Evolutionary conservation across 1,140 invertebrate species (phyloP), one percentile per base, ranked within the genome.

Genomic region (Helicoverpa zea): DNA sequence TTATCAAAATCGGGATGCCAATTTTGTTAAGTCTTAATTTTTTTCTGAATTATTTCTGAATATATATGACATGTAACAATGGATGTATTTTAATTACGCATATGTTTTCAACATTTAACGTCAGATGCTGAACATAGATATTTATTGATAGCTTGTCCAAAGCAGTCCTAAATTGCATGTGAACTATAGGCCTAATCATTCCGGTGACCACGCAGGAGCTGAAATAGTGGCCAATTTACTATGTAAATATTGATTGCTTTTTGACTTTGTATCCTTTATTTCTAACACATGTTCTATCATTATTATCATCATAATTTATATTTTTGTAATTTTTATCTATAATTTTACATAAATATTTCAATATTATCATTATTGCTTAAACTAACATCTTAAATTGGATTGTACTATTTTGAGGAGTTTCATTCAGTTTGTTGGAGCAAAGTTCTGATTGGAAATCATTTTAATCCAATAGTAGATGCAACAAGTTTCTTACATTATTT

Each of bases 1-100:
- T 94, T 93, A 94, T 94, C 91, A 91, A 84, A 90, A 91, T 85
- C 84, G 83, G 79, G 79, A 83, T 77, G 75, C 70, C 75, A 80
- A 63, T 77, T 56, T 77, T 59, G 5, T 54, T 13, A 13, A 49
- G 59, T 63, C 51, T 75, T 29, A 61, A 54, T 70, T 43, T 66
- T 58, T 68, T 59, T 51, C 5, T 10, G 51, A 14, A 7, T 68
- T 13, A 2, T 68, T 68, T 68, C 43, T 16, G 35, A 18, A 11
- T 3, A 18, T 49, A 18, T 68, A 18, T 43, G 5, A 49, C 64
- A 23, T 49, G 18, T 30, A 4, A 49, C 16, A 13, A 49, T 18
- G 9, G 16, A 68, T 43, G n/a, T 47, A 47, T 23, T 68, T n/a
- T 16, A 49, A 2, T 49, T 49, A 61, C 4, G 14, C 10, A 58